Conservation (phyloP, 2,888 invertebrate genomes). For the Cepaea hortensis region DNA sequence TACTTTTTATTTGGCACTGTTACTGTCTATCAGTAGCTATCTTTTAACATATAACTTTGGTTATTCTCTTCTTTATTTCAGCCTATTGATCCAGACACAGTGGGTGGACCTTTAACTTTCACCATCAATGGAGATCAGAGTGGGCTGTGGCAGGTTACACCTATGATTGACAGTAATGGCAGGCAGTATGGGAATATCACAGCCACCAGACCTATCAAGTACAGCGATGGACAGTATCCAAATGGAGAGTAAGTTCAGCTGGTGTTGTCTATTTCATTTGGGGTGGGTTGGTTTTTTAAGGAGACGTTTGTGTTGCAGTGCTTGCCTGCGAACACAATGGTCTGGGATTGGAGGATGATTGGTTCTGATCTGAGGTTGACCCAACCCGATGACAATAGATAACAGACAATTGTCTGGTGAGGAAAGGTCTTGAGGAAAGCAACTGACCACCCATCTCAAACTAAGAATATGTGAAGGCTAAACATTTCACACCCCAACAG, state of each 20-base stretch:
- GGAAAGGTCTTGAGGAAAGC: too few species aligned
- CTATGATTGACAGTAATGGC: background rate
- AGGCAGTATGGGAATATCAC: conserved; percentile 70
- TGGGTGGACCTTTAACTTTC: conserved; percentile 40
- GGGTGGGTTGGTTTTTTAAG: too few species aligned
- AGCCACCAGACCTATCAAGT: conserved; percentile 63
- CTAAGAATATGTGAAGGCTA: too few species aligned
- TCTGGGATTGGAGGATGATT: too few species aligned
- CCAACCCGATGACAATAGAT: too few species aligned
- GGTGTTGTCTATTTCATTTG: background rate
- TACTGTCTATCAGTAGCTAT: background rate
- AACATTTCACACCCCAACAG: too few species aligned
- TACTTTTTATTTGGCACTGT: background rate
- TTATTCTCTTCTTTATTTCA: conserved; percentile 7
- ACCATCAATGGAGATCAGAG: background rate
- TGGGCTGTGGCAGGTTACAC: conserved; percentile 10
- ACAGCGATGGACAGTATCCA: conserved; percentile 87
- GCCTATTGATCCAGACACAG: conserved; percentile 45
- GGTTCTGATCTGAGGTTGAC: too few species aligned
- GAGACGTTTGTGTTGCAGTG: too few species aligned
- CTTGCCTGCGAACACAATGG: too few species aligned
- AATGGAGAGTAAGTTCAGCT: conserved; percentile 68
- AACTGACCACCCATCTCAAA: too few species aligned
- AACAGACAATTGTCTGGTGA: too few species aligned
- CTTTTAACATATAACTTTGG: background rate